Percentiles rank a stretch among this genome's conserved stretches.
These are phyloP conservation scores for Microctonus aethiopoides DNA, from an alignment of 2,888 invertebrate genomes.

Conservation along the genomic window DNA sequence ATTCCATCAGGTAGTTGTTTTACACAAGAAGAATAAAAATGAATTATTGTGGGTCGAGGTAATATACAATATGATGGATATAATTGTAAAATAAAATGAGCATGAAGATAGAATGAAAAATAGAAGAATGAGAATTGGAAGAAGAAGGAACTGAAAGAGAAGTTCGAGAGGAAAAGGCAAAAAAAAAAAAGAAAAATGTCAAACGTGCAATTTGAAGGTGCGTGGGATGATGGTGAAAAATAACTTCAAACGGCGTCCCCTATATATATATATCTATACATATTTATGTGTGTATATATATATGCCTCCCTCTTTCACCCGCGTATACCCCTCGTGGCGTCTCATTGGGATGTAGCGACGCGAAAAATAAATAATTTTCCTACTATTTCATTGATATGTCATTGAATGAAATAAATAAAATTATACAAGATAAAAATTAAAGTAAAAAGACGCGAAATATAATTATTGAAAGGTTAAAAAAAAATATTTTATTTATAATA, in stretches of 20 bases:
- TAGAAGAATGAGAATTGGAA: background rate
- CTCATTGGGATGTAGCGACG: background rate
- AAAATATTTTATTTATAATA: too few species aligned
- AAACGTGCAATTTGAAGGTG: slow-evolving; percentile 36
- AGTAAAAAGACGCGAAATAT: background rate
- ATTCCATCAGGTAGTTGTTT: slow-evolving; percentile 9
- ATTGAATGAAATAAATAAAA: too few species aligned
- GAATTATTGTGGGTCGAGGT: background rate
- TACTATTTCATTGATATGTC: too few species aligned
- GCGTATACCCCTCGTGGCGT: slow-evolving; percentile 20
- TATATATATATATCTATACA: too few species aligned
- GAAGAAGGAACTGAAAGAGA: background rate
- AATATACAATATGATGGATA: background rate
- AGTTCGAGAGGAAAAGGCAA: background rate
- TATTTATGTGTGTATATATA: too few species aligned
- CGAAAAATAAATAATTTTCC: background rate
- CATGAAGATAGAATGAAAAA: background rate
- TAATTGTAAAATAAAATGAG: background rate
- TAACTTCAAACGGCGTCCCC: slow-evolving; percentile 51
- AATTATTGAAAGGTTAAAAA: too few species aligned
- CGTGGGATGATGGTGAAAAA: slow-evolving; percentile 46
- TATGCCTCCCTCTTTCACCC: slow-evolving; percentile 33
- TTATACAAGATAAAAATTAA: background rate
- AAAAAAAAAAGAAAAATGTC: slow-evolving; percentile 19
- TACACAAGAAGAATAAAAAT: background rate